phyloP scores from a whole-genome alignment of 2,888 invertebrate species.

The Xestia rhomboidea region DNA sequence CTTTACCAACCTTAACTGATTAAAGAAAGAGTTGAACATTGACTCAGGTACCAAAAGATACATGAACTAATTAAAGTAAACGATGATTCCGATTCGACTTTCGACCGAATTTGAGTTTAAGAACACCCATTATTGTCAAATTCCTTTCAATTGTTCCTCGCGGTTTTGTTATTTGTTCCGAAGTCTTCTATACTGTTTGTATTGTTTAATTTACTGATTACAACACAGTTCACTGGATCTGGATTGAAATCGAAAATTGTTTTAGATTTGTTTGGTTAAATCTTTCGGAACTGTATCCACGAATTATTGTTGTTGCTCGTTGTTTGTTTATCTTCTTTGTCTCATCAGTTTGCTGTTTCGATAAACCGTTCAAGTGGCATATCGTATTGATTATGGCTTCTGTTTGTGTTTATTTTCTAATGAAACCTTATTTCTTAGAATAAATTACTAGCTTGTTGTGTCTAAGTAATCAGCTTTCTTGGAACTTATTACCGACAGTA shows the following conservation, averaged over 20 bases:
- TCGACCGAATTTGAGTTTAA: constrained; percentile 53
- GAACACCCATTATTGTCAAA: constrained; percentile 66
- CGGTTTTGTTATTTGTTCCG: constrained; percentile 62
- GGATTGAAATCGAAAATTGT: constrained; percentile 69
- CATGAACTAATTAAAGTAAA: constrained; percentile 56
- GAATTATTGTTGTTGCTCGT: constrained; percentile 59
- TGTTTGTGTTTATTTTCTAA: constrained; percentile 10
- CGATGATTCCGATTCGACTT: constrained; percentile 43
- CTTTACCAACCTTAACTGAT: constrained; percentile 1
- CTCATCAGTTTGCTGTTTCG: constrained; percentile 44
- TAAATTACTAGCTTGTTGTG: not conserved
- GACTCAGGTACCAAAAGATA: constrained; percentile 41
- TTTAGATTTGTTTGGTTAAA: constrained; percentile 66
- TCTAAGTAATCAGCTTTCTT: not conserved
- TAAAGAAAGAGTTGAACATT: constrained; percentile 37
- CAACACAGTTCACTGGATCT: constrained; percentile 59
- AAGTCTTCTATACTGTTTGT: constrained; percentile 60
- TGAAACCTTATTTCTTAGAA: not conserved
- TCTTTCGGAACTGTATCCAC: constrained; percentile 62
- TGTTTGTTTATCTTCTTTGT: constrained; percentile 55
- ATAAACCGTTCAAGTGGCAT: constrained; percentile 2
- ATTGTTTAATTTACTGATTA: constrained; percentile 71
- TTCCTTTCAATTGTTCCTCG: constrained; percentile 60
- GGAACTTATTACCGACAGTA: not conserved
- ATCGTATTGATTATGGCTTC: constrained; percentile 13